phyloP scores from a whole-genome alignment of 2,113 vertebrate genomes.

The Ceyx cyanopectus region DNA sequence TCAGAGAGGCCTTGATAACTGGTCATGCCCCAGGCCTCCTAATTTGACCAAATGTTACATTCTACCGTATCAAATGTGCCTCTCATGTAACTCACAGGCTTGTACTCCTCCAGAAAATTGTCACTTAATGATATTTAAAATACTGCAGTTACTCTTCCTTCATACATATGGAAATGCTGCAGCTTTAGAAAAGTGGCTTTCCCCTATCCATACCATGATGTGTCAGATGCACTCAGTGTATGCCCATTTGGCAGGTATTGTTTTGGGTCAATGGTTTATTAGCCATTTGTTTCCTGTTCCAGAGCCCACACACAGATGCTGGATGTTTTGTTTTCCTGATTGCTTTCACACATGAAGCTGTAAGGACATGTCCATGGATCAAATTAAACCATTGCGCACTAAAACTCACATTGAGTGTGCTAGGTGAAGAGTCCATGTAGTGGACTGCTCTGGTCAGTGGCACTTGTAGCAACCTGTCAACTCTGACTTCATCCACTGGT shows the following conservation, averaged over 20 bases:
- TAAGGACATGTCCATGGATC: background rate
- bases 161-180: background rate
- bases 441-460: background rate
- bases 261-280: background rate
- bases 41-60: background rate
- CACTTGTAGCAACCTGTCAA: background rate
- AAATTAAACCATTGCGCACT: background rate
- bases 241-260: background rate
- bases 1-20: background rate
- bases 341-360: background rate
- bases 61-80: background rate
- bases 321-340: background rate
- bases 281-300: conserved; percentile 17
- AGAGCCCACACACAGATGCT: background rate
- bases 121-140: background rate
- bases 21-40: background rate
- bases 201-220: rapidly evolving
- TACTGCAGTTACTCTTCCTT: background rate
- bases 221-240: background rate
- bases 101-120: background rate
- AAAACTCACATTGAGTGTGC: rapidly evolving
- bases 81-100: background rate
- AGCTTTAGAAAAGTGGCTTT: background rate
- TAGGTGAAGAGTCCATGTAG: background rate
- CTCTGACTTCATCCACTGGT: background rate